Conservation (phyloP, 2,113 vertebrate genomes). For the Onychostruthus taczanowskii region DNA sequence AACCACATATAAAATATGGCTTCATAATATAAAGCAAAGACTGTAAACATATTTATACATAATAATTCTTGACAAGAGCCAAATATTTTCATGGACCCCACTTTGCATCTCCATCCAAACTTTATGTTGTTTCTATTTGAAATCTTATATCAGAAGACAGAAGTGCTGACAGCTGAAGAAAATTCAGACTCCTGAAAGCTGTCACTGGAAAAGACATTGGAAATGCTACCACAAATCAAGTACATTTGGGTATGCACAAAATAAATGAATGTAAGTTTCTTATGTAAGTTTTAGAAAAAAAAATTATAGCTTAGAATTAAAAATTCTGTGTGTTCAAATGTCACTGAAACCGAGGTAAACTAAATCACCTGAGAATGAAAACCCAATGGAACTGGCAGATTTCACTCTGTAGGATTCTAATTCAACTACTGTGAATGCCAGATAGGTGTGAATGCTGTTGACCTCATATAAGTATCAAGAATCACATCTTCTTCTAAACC, state of each 20-base stretch:
- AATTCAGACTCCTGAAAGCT: neutral
- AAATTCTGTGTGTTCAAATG: neutral
- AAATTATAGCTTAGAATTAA: neutral
- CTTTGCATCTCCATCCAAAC: neutral
- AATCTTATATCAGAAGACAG: neutral
- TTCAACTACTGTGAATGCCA: neutral
- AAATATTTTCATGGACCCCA: neutral
- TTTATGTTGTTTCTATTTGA: neutral
- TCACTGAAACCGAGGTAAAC: neutral
- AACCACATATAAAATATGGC: neutral
- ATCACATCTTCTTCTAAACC: neutral
- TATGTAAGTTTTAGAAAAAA: neutral
- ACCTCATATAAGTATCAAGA: neutral
- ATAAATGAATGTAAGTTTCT: neutral
- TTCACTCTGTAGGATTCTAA: neutral
- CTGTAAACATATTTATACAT: neutral
- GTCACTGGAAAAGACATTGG: neutral
- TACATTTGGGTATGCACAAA: neutral
- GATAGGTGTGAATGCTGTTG: neutral
- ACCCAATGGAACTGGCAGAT: neutral
- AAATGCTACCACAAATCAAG: neutral
- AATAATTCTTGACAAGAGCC: neutral
- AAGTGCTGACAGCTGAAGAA: neutral
- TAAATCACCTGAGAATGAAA: neutral
- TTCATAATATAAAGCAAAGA: neutral